Conservation (phyloP, 1,140 invertebrate species). For the Trigoniulus corallinus region DNA sequence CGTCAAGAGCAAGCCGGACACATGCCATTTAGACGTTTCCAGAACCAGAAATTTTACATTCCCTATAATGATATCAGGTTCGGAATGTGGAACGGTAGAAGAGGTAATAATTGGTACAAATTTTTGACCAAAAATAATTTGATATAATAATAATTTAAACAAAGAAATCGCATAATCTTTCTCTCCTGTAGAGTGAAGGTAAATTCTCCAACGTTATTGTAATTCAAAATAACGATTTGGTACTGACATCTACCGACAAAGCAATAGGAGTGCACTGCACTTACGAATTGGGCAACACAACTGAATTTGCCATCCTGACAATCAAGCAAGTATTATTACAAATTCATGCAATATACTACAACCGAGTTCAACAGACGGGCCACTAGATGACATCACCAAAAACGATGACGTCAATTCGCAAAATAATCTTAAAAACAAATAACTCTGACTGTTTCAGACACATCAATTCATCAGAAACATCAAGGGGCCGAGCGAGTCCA, state of each 20-base stretch:
- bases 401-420: too few relatives aligned
- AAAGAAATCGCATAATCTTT: too few relatives aligned
- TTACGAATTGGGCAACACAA: conserved; percentile 15
- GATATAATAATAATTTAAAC: too few relatives aligned
- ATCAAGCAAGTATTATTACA: conserved; percentile 9
- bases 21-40: conserved; percentile 9
- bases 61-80: conserved; percentile 8
- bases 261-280: conserved; percentile 16
- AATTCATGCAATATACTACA: background rate
- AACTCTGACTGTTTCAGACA: background rate
- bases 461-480: background rate
- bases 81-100: conserved; percentile 10
- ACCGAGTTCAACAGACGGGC: background rate
- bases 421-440: too few relatives aligned
- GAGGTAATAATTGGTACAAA: background rate
- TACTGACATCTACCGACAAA: conserved; percentile 15
- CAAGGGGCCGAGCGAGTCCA: conserved; percentile 11
- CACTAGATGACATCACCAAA: too few relatives aligned
- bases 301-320: conserved; percentile 12
- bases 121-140: background rate
- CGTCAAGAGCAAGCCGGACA: conserved; percentile 9
- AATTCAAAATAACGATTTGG: conserved; percentile 16
- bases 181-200: conserved; percentile 12
- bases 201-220: conserved; percentile 15
- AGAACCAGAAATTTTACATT: conserved; percentile 11